A percentile compares a stretch with the other conserved stretches of the same genome.
Evolutionary conservation across 2,113 vertebrate genomes (phyloP).

Genomic region (Mobula birostris): DNA sequence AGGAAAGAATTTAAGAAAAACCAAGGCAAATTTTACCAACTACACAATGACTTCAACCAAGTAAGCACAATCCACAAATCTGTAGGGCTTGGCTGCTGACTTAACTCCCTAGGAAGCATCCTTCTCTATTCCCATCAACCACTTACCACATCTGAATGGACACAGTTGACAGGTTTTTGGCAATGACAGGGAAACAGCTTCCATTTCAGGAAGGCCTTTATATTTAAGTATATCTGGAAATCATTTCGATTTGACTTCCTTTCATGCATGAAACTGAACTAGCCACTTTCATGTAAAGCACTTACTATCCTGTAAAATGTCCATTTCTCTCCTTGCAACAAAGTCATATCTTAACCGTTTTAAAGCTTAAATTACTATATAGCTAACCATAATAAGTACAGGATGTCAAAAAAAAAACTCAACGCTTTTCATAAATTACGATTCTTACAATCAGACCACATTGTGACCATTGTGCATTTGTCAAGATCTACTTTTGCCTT

Average conservation of each 20-base stretch:
- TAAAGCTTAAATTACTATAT: neutral
- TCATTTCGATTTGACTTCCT: neutral
- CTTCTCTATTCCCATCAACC: neutral
- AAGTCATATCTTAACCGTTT: neutral
- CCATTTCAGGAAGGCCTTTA: neutral
- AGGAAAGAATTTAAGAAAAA: neutral
- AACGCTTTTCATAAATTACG: slow-evolving; percentile 1
- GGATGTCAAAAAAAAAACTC: neutral
- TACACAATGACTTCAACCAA: neutral
- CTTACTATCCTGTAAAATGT: neutral
- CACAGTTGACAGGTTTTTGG: neutral
- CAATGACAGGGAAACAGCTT: neutral
- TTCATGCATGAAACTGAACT: neutral
- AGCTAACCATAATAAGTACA: neutral
- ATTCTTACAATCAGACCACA: neutral
- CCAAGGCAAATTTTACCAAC: neutral
- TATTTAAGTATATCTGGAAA: neutral
- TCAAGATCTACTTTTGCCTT: neutral
- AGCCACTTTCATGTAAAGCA: neutral
- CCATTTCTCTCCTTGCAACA: neutral
- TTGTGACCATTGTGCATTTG: neutral
- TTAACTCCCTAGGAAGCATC: neutral
- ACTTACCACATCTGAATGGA: neutral
- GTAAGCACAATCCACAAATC: neutral
- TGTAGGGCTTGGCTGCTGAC: neutral